A percentile compares a stretch with the other conserved stretches of the same genome.
Conservation (phyloP, 2,113 vertebrate species). For the Dicentrarchus labrax region DNA sequence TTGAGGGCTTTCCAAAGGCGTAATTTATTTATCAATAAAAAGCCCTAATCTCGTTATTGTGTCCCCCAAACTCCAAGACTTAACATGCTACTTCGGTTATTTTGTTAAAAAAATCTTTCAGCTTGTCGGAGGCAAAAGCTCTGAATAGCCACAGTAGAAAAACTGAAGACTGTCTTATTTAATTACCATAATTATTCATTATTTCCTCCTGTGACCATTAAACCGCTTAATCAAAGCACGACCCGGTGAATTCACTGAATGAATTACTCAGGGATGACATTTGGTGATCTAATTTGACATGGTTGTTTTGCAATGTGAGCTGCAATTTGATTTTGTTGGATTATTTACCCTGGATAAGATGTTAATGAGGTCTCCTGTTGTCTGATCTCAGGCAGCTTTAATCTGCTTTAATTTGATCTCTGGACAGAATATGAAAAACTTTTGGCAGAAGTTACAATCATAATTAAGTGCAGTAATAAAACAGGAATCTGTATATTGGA, state of each 20-base stretch:
- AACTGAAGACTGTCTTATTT: background rate
- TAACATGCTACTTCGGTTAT: background rate
- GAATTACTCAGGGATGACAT: constrained; percentile 33
- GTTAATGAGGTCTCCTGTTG: constrained; percentile 48
- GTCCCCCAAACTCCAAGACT: background rate
- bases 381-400: constrained; percentile 30
- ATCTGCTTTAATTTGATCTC: constrained; percentile 34
- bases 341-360: constrained; percentile 27
- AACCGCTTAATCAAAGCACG: constrained; percentile 30
- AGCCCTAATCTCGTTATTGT: background rate
- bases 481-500: background rate
- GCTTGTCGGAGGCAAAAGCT: background rate
- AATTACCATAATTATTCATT: constrained; percentile 49
- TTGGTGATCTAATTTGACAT: constrained; percentile 40
- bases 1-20: no score
- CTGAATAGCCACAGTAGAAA: background rate
- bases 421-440: constrained; percentile 16
- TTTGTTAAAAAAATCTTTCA: background rate
- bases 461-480: background rate
- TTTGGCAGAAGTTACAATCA: constrained; percentile 1
- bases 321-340: constrained; percentile 34
- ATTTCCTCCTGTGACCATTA: constrained; percentile 33
- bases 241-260: constrained; percentile 19
- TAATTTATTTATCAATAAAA: background rate
- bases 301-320: constrained; percentile 21